Evolutionary conservation across 2,797 vertebrate genomes (phyloP), one percentile per base, ranked within the genome.

Genomic region (Artibeus jamaicensis): DNA sequence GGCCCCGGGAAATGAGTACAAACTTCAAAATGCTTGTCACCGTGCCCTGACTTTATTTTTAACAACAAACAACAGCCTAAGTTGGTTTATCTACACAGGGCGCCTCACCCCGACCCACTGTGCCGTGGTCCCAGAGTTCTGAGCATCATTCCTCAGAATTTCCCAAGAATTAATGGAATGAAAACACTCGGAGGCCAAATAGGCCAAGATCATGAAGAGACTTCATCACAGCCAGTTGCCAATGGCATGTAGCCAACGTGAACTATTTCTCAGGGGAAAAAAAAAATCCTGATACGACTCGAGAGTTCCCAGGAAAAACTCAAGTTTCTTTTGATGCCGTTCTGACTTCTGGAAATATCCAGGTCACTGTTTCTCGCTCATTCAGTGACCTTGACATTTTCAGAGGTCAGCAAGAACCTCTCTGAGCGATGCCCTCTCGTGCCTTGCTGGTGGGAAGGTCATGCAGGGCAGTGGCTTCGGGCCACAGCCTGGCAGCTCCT

Each of bases 121-220:
- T 37, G 29, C 6, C 39, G 46, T 39, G 78, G 19, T 74, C 73
- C 73, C 67, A 9, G 68, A 76, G 34, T 57, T 48, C 32, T 22
- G 16, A 46, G 12, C 37, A 86, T 0, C 0, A 12, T 15, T 67
- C 83, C 96, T 86, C 2, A 6, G 50, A 86, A 96, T 65, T 94
- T 94, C 78, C 81, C 93, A 97, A 37, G 86, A 93, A 70, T 26
- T 89, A 34, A 57, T 79, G 81, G 57, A 2, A 96, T 15, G n/a
- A 89, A 34, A 94, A 89, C 46, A 39, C 26, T 48, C 89, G 0
- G 84, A 29, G 79, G 73, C 93, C 93, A 96, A 95, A 79, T 84
- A 87, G 55, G 67, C 59, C 84, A 90, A n/a, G 62, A 59, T 7
- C 81, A 76, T 14, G 42, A 89, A 78, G 94, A 97, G 6, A 84